Base-by-base conservation (phyloP, 2,888 invertebrate genomes). In the Phyllotreta striolata region DNA sequence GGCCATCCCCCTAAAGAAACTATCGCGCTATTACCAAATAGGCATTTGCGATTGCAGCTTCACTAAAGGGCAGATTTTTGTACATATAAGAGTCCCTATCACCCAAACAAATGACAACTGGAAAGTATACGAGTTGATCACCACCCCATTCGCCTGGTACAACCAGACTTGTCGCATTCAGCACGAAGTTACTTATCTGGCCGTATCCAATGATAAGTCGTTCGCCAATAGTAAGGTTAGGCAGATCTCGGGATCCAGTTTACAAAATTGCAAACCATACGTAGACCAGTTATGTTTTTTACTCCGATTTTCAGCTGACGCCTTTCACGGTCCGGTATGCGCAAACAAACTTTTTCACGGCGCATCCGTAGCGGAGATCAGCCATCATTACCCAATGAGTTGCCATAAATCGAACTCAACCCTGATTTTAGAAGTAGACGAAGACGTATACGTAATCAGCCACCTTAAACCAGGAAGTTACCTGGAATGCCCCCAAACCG, bases 101-200 rank as follows among this genome's bases (percentile, higher is more conserved):
- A 57, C 12, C 8, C 51, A 66, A 52, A 56, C 7, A 9, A 5
- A 39, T 6, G 7, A 54, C 6, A 47, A 14, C 34, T 67, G 67
- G 69, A 24, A 62, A 59, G 37, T 68, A n/a, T 63, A 44, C 13
- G 68, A 69, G 52, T 38, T 68, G 0, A 49, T 60, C 5, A 61
- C 66, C n/a, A 56, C 55, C 37, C 69, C 66, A 3, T 69, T 68
- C 55, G 64, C 66, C 12, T 67, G 69, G 69, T 12, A 9, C 62
- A 1, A 66, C 40, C 41, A 67, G 55, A 67, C 67, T 1, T 69
- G 68, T 39, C 34, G 37, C 4, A 64, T 69, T 10, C 43, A 41
- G 55, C 68, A 68, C 12, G 60, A 68, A 37, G 35, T 54, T 3
- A 35, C 59, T 7, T 60, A 40, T n/a, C 14, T 68, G 60, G 64